phyloP scores from a whole-genome alignment of 2,888 invertebrate genomes.

The Chorisops tibialis region DNA sequence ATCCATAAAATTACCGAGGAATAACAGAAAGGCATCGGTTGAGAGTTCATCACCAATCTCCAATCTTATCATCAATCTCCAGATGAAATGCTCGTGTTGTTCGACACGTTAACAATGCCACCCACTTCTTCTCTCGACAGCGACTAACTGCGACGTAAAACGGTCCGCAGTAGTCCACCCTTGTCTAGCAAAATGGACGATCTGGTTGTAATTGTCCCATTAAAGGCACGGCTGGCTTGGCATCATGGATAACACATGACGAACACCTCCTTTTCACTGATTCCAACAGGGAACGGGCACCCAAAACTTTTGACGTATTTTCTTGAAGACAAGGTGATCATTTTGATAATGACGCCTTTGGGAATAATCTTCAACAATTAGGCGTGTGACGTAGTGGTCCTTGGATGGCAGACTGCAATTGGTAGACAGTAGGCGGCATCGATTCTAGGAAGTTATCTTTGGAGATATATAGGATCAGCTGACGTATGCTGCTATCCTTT shows the following conservation, averaged over 20 bases:
- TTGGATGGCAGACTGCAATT: background rate
- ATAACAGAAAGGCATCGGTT: conserved; percentile 32
- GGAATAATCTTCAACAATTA: conserved; percentile 12
- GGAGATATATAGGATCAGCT: background rate
- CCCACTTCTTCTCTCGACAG: conserved; percentile 33
- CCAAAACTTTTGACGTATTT: too few relatives aligned
- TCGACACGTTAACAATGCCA: conserved; percentile 32
- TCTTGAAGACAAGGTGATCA: conserved; percentile 29
- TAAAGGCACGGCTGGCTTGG: too few relatives aligned
- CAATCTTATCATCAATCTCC: conserved; percentile 31
- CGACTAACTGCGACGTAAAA: conserved; percentile 31
- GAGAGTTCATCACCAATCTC: too few relatives aligned
- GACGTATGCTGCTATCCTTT: background rate
- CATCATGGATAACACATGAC: conserved; percentile 30
- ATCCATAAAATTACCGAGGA: conserved; percentile 35
- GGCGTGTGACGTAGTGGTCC: conserved; percentile 11
- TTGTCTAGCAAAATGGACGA: conserved; percentile 34
- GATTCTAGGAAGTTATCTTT: background rate
- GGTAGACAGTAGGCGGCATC: background rate
- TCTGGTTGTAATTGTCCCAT: conserved; percentile 33
- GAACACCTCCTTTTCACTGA: too few relatives aligned
- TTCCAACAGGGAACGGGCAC: too few relatives aligned
- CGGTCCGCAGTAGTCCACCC: conserved; percentile 36
- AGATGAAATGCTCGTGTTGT: conserved; percentile 29
- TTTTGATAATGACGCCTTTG: conserved; percentile 25